Base-by-base conservation (phyloP, 2,888 invertebrate genomes). In the Eristalinus sepulchralis region DNA sequence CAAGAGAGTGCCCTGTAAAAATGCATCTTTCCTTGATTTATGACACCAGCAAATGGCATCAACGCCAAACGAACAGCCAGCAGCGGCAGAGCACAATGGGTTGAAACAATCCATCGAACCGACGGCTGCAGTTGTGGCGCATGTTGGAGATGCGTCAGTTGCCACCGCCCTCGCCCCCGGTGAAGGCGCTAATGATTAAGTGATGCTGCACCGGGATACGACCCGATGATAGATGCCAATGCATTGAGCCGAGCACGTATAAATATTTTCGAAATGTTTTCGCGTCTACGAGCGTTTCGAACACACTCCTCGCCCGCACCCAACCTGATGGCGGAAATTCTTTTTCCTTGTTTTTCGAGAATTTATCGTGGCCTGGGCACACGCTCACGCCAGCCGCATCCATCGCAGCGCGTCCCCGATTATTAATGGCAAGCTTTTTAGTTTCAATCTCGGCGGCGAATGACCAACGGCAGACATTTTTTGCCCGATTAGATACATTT, bases 11-110 rank as follows among this genome's bases (percentile, higher is more conserved):
- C 57, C 72, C 77, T 66, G 78, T 70, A 83, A 78, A 86, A 86
- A 83, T 86, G 78, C 83, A 86, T 86, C 86, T 86, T 79, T 86
- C 73, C 55, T 75, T 86, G 86, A 86, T 86, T 86, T 86, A 86
- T 79, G 73, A 27, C 66, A 66, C 33, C 86, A 86, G 67, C 83
- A 86, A 86, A 86, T 86, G 86, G 82, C 73, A 66, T 63, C n/a
- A 47, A 53, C 62, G 63, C n/a, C 59, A 70, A 70, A 27, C 62
- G 33, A 66, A 34, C 20, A 66, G 11, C 11, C 60, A 27, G 20
- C 62, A 55, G 27, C 53, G 55, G 64, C 57, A 33, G 9, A 24
- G 39, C 33, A 72, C 70, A 79, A 84, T 79, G 76, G 84, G 70
- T 84, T 72, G 64, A 72, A 84, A 81, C 81, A 81, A 85, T 81